These are phyloP conservation scores for Corbicula japonica DNA, from an alignment of 2,888 invertebrate species.

Conservation along the genomic window DNA sequence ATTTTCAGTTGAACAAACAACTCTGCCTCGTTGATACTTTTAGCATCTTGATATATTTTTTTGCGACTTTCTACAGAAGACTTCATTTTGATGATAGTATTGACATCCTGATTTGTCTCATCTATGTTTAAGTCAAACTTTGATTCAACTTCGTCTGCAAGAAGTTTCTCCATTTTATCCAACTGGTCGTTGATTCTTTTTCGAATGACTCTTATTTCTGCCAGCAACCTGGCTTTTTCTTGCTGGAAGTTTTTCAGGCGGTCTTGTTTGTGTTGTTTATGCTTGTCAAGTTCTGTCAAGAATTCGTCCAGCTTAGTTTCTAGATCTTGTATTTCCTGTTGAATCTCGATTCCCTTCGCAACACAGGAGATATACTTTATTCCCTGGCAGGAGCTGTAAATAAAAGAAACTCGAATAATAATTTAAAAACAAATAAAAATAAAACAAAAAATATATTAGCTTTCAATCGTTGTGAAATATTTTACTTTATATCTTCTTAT, in stretches of 20 bases:
- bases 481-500: neutral
- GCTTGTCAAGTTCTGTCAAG: neutral
- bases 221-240: neutral
- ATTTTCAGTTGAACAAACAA: neutral
- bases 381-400: conserved; percentile 1
- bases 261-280: neutral
- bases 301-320: neutral
- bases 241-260: neutral
- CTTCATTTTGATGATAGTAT: neutral
- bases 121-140: neutral
- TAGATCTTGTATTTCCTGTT: neutral
- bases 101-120: neutral
- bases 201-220: neutral
- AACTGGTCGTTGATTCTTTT: conserved; percentile 7
- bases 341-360: neutral
- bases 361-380: conserved; percentile 2
- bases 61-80: neutral
- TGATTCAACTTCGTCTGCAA: neutral
- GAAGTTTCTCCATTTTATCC: conserved; percentile 1
- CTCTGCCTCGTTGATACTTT: conserved; percentile 2
- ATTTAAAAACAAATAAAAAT: neutral
- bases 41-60: too few species aligned
- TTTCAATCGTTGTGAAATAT: neutral
- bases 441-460: neutral
- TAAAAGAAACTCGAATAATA: neutral